A percentile compares a stretch with the other conserved stretches of the same genome.
These are phyloP conservation scores for Carettochelys insculpta DNA, from an alignment of 2,113 vertebrate genomes.

Conservation along the genomic window DNA sequence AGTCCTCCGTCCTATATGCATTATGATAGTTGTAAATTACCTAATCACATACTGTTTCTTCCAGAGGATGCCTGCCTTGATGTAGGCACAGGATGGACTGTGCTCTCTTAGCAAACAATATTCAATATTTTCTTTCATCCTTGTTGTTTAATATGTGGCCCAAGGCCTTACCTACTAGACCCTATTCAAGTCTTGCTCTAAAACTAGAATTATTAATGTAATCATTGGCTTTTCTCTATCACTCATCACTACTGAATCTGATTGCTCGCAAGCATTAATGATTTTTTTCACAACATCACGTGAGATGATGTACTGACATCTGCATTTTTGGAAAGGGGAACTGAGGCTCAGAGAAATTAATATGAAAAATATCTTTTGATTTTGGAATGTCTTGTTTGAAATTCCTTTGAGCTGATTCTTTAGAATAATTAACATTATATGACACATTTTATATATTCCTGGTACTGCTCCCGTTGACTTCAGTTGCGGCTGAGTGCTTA, in stretches of 20 bases:
- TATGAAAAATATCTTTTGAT: neutral
- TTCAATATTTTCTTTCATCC: neutral
- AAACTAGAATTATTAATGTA: too few relatives aligned
- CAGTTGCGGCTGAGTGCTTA: neutral
- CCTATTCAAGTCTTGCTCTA: too few relatives aligned
- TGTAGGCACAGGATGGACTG: neutral
- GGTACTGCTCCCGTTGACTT: neutral
- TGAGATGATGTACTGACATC: neutral
- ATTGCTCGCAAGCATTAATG: too few relatives aligned
- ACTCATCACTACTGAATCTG: too few relatives aligned
- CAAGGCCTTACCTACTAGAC: neutral
- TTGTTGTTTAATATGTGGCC: neutral
- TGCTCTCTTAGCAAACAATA: neutral
- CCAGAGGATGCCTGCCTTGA: neutral
- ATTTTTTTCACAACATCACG: neutral
- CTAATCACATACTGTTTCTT: neutral
- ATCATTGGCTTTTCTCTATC: too few relatives aligned
- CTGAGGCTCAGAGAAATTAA: neutral
- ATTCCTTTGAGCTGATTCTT: neutral
- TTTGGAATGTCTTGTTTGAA: neutral
- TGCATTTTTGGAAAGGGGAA: neutral
- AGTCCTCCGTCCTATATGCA: neutral
- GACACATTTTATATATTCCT: neutral
- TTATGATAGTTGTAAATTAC: neutral
- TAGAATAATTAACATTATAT: neutral